A percentile compares a stretch with the other conserved stretches of the same genome.
phyloP scores from a whole-genome alignment of 2,113 vertebrate genomes.

The Ancistrus triradiatus region DNA sequence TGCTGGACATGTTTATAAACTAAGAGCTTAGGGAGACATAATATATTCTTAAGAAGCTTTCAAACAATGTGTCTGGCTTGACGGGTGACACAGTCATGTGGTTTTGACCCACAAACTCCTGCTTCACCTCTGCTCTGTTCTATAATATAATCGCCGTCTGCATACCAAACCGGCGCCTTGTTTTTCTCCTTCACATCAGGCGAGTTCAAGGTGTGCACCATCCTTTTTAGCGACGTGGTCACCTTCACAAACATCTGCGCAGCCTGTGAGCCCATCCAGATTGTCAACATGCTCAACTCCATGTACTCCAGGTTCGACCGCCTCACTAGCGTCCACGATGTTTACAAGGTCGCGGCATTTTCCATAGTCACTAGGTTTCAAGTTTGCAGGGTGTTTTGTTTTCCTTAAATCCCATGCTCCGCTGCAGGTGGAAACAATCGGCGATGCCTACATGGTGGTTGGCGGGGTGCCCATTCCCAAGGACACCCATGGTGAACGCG shows the following conservation, averaged over 20 bases:
- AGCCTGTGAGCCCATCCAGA: constrained; percentile 70
- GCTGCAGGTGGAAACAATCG: constrained; percentile 69
- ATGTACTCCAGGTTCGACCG: constrained; percentile 74
- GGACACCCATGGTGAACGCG: constrained; percentile 59
- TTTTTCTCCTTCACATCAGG: constrained; percentile 46
- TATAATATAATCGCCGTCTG: background rate
- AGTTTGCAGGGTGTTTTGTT: background rate
- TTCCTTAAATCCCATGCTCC: background rate
- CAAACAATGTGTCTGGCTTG: too few relatives aligned
- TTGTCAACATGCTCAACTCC: constrained; percentile 73
- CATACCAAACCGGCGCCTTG: background rate
- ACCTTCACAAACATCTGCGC: constrained; percentile 77
- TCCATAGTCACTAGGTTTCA: too few relatives aligned
- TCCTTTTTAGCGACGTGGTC: constrained; percentile 75
- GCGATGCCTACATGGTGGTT: constrained; percentile 72
- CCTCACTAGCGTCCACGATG: constrained; percentile 62
- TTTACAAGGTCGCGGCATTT: constrained; percentile 67
- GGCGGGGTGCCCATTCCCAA: constrained; percentile 62
- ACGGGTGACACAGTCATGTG: too few relatives aligned
- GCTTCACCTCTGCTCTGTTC: too few relatives aligned
- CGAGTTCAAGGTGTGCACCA: constrained; percentile 73
- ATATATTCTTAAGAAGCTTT: too few relatives aligned
- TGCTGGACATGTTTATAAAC: too few relatives aligned
- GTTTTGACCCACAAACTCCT: too few relatives aligned
- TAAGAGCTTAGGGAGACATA: too few relatives aligned